Evolutionary conservation across 2,888 invertebrate species (phyloP), one percentile per base, ranked within the genome.

Genomic region (Eumerus sabulonum): DNA sequence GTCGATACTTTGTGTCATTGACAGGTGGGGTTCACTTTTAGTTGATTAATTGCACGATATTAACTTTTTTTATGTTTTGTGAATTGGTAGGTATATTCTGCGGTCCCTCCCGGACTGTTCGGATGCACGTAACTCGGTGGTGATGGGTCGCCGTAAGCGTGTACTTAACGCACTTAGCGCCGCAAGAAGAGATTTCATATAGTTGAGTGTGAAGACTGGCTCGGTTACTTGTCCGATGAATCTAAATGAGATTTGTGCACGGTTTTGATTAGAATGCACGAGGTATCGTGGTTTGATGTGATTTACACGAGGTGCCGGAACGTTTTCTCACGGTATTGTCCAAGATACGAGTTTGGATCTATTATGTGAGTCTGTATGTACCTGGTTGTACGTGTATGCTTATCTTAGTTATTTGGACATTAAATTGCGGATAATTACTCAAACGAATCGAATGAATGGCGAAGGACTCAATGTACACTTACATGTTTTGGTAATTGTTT

Each of bases 11-110:
- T 54, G 66, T 45, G 59, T 73, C 40, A 57, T 40, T 57, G 51
- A 50, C 64, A 57, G 59, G 59, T 53, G 53, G 53, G 59, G 59
- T 59, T 18, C 51, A 53, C 40, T 66, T 66, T 53, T 18, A 40
- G 47, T 66, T 73, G 72, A 73, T 73, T 73, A 73, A 73, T 73
- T 73, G 40, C 51, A 35, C 72, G 27, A 19, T 66, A 66, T 59
- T 66, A 57, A 63, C 45, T 72, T 64, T 72, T 56, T 64, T 63
- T 27, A 27, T 27, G 3, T 27, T n/a, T n/a, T n/a, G n/a, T 27
- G 27, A 7, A 27, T 7, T 27, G 2, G 7, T 27, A 7, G 27
- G 7, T 7, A 27, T 27, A 4, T 4, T 2, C 27, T 7, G 7
- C 27, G 27, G 63, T 71, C 63, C 44, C 38, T 71, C 63, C 44